A percentile compares a stretch with the other conserved stretches of the same genome.
Conservation (phyloP, 2,113 vertebrate species). For the Oreochromis spilurus region DNA sequence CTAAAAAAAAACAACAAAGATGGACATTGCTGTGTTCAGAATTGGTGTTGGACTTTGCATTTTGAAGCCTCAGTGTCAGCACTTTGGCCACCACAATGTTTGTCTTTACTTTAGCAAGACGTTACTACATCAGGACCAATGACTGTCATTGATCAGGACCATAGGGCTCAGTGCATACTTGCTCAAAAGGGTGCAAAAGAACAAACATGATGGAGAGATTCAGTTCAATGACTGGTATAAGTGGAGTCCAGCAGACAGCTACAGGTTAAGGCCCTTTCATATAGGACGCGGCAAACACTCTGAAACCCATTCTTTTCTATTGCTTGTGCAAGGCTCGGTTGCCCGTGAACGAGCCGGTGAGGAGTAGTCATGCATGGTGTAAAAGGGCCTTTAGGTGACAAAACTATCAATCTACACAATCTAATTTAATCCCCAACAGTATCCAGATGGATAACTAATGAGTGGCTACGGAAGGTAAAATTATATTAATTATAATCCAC, state of each 20-base stretch:
- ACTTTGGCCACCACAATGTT: neutral
- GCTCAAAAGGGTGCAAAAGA: neutral
- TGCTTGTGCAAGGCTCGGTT: accelerated
- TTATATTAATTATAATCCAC: neutral
- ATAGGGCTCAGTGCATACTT: accelerated
- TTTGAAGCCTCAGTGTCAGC: neutral
- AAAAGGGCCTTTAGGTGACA: neutral
- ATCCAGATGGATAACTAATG: neutral
- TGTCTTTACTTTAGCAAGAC: neutral
- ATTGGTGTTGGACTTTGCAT: neutral
- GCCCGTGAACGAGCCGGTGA: accelerated
- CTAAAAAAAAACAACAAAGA: neutral
- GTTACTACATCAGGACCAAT: neutral
- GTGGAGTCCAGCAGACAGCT: neutral
- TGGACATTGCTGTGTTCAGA: neutral
- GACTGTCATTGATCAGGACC: neutral
- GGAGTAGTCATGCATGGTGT: neutral
- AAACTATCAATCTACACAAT: neutral
- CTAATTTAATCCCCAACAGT: neutral
- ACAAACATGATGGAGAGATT: neutral
- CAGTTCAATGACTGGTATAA: neutral
- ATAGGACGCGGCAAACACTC: accelerated
- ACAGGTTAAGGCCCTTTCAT: neutral
- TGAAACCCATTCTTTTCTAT: neutral
- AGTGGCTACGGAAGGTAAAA: accelerated